Evolutionary conservation across 2,797 vertebrate genomes (phyloP), one percentile per base, ranked within the genome.

Genomic region (Cephalopachus bancanus): DNA sequence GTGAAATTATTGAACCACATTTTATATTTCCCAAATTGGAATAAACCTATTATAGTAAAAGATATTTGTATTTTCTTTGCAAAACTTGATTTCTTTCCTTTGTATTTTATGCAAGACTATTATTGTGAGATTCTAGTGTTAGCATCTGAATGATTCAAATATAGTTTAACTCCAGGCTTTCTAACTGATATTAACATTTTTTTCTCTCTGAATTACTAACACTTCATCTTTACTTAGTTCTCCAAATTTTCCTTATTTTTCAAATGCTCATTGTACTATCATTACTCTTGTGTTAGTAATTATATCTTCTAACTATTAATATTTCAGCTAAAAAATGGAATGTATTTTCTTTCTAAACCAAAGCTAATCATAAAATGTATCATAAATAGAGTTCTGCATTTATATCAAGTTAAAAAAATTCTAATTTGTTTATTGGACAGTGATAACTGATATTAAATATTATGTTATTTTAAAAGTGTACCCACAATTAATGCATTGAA

Each of bases 121-220:
- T 59, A 59, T 65, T 79, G 15, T 89, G 55, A 92, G 30, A 74
- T 64, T 83, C 5, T 69, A 89, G 44, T 65, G 51, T 80, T 28
- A 90, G 69, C 33, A 84, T 83, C 15, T 69, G 51, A 93, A 85
- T 79, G 74, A 93, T 89, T 89, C 24, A 75, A 16, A 93, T 76
- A 28, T n/a, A 62, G 5, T 89, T 85, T 87, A 91, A 75, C 22
- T 49, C 0, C 15, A 93, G 86, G 26, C 71, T 93, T n/a, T 62
- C 55, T 69, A 74, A 53, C 10, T 3, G 16, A 69, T 33, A 84
- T 78, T 87, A 83, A 95, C 65, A n/a, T 79, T 16, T 5, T 5
- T 87, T 92, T 67, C 10, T 76, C 12, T 89, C 7, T 83, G 4
- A 83, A 11, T 92, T 88, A 44, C 53, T 89, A 51, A 80, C 15